Evolutionary conservation across 2,797 vertebrate genomes (phyloP), one percentile per base, ranked within the genome.

Genomic region (Jordanella pulchra): DNA sequence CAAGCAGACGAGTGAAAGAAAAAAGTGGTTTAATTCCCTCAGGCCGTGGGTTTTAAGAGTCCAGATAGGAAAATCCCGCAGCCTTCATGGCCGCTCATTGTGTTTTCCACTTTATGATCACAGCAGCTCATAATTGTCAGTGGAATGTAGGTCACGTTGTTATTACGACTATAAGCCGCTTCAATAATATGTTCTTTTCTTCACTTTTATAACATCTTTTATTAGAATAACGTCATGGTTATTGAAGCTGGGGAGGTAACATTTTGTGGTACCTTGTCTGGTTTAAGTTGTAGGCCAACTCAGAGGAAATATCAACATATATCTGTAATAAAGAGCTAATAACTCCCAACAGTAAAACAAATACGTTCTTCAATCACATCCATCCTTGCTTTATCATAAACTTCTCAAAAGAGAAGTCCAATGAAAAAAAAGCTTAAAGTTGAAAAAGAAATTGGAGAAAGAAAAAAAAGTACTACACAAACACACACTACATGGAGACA

Each of bases 141-240:
- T 45, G 84, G 82, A 93, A 94, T 93, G 83, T 93, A 90, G 92
- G 94, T 94, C 94, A 95, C 87, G 87, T 86, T 88, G 86, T 90
- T 86, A 71, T 91, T 80, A 77, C 66, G 61, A 67, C 60, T 70
- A 73, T 73, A 65, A 76, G 4, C 81, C 67, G 45, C 79, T 75
- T 66, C 77, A 11, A 39, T 15, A 64, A 74, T 48, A 51, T 44
- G 71, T 45, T 67, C 10, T 42, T 39, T 58, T n/a, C 47, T 54
- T 56, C 35, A 9, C 45, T 28, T 35, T 23, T 65, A 45, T 42
- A 0, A 58, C 21, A 11, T 39, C 4, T 60, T 60, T 23, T 60
- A 4, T 39, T n/a, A 15, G 23, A 63, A 25, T 42, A 25, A 42
- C n/a, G 25, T 2, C 23, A 63, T n/a, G 21, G 9, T 13, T 60